Conservation (phyloP, 2,113 vertebrate species). For the Herpetotheres cachinnans region DNA sequence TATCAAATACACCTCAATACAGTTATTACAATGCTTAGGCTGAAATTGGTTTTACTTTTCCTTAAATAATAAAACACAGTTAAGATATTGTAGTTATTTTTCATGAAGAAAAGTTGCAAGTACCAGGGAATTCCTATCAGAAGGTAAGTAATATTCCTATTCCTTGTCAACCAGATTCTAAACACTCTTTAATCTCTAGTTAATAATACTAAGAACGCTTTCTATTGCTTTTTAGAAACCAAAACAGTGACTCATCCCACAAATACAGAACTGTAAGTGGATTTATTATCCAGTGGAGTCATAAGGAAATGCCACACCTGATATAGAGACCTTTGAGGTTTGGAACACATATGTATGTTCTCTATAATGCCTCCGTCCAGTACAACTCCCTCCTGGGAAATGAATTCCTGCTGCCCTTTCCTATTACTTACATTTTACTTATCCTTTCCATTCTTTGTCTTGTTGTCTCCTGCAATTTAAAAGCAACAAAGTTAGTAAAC, state of each 20-base stretch:
- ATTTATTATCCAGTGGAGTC: slow-evolving; percentile 68
- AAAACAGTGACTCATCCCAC: slow-evolving; percentile 66
- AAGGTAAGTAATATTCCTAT: slow-evolving; percentile 13
- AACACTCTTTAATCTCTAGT: slow-evolving; percentile 27
- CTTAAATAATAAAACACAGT: neutral
- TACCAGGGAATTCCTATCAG: neutral
- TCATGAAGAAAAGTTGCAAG: neutral
- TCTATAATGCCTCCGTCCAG: slow-evolving; percentile 13
- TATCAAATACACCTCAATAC: neutral
- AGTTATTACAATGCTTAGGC: neutral
- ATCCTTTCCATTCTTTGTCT: slow-evolving; percentile 84
- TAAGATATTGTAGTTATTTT: neutral
- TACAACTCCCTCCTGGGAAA: slow-evolving; percentile 60
- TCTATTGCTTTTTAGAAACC: slow-evolving; percentile 49
- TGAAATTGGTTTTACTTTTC: neutral
- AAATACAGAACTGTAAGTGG: slow-evolving; percentile 58
- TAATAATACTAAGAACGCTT: slow-evolving; percentile 46
- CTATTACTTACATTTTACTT: slow-evolving; percentile 86
- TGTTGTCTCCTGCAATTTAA: slow-evolving; percentile 82
- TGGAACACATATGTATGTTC: slow-evolving; percentile 62
- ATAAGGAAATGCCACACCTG: slow-evolving; percentile 76
- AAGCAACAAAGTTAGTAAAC: slow-evolving; percentile 66
- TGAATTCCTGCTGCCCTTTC: slow-evolving; percentile 62
- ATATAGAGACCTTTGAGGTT: slow-evolving; percentile 59
- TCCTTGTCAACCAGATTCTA: slow-evolving; percentile 28